Evolutionary conservation across 2,888 invertebrate genomes (phyloP), one percentile per base, ranked within the genome.

Genomic region (Phaedon cochleariae): DNA sequence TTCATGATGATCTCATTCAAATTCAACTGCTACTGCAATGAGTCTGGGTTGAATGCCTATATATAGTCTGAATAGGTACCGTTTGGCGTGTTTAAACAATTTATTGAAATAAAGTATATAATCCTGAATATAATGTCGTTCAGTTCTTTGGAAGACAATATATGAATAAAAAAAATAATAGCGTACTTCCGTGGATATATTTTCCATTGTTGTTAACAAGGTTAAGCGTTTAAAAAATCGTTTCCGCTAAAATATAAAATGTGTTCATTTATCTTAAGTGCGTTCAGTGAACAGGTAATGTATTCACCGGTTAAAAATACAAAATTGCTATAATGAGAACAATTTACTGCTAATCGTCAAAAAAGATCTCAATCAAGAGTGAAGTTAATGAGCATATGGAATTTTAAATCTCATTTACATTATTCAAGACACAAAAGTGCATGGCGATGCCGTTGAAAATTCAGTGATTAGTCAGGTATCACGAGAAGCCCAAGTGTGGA

Each of bases 311-410:
- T 83, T 84, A 82, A 83, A 84, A 84, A 83, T 83, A 84, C 84
- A 84, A 84, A 84, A 84, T 84, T 84, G 84, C 83, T 76, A 78
- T 84, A 84, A 84, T 84, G 83, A 84, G 84, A 84, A 84, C 84
- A 84, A 83, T 84, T 84, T 84, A 84, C 82, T 82, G 83, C 83
- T 84, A 84, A 84, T 84, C 84, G 82, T 80, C 80, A 59, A 75
- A 53, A 78, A 77, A 82, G 83, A 84, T 84, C 84, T 84, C 83
- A 82, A 83, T 83, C 83, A 82, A 81, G 82, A 82, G 82, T 81
- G 9, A 81, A 81, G 78, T 82, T 84, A 84, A 84, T 83, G 83
- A 83, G 82, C 79, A 66, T 79, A 76, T 74, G 73, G 74, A 71
- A 73, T 78, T 79, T 79, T 81, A 77, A 78, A 77, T 75, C 71